A percentile compares a stretch with the other conserved stretches of the same genome.
phyloP scores from a whole-genome alignment of 2,113 vertebrate species.

The Erythrocebus patas region DNA sequence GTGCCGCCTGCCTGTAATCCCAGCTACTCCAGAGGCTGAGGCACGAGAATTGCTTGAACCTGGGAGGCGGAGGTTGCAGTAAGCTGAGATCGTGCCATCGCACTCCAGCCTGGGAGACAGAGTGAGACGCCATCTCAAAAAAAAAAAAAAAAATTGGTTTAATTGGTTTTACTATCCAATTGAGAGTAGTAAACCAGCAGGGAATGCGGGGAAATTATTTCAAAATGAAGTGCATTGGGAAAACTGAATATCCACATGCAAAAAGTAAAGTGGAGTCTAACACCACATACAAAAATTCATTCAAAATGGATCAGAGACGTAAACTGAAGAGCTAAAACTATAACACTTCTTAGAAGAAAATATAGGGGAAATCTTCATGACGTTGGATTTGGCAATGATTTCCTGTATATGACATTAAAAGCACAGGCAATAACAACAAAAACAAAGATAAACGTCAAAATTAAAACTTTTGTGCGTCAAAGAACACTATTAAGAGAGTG shows the following conservation, averaged over 20 bases:
- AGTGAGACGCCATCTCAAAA: too few relatives aligned
- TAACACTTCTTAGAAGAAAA: neutral
- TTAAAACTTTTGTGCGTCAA: neutral
- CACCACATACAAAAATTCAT: neutral
- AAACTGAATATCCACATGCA: neutral
- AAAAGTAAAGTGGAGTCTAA: neutral
- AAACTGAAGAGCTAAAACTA: neutral
- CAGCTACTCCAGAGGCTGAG: too few relatives aligned
- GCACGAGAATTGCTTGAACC: too few relatives aligned
- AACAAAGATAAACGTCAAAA: neutral
- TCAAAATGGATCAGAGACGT: neutral
- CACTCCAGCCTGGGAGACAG: too few relatives aligned
- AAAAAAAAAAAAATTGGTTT: too few relatives aligned
- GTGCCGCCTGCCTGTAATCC: too few relatives aligned
- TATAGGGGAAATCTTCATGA: neutral
- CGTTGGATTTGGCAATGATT: neutral
- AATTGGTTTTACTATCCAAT: neutral
- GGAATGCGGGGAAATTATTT: neutral
- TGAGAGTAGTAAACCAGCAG: neutral
- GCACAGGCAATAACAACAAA: neutral
- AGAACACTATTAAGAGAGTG: neutral
- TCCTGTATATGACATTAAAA: neutral
- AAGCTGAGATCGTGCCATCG: too few relatives aligned
- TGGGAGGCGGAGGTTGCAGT: too few relatives aligned
- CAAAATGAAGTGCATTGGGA: neutral